Evolutionary conservation across 1,140 invertebrate genomes (phyloP).

Genomic region (Pomacea maculata): DNA sequence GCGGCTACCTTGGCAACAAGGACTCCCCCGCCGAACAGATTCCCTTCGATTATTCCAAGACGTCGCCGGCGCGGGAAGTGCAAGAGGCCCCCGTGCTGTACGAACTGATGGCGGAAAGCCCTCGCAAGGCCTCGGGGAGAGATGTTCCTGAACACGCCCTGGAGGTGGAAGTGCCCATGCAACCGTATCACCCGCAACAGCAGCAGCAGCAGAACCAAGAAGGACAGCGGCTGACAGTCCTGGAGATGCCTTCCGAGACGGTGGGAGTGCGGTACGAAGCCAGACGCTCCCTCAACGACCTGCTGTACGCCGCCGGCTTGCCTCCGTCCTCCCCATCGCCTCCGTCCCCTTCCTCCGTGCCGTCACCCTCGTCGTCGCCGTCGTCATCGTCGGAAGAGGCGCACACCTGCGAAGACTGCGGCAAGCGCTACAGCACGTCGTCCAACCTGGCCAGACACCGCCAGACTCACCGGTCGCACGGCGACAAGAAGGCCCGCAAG

Average conservation of each 20-base stretch:
- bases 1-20: not conserved
- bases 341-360: constrained; percentile 5
- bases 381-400: constrained; percentile 23
- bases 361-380: constrained; percentile 31
- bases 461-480: constrained; percentile 61
- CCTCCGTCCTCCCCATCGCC: constrained; percentile 1
- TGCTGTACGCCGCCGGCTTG: constrained; percentile 22
- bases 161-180: constrained; percentile 24
- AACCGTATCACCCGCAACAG: constrained; percentile 1
- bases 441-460: constrained; percentile 65
- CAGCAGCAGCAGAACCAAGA: constrained; percentile 4
- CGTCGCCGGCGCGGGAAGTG: constrained; percentile 1
- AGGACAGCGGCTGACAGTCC: constrained; percentile 8
- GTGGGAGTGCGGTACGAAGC: constrained; percentile 12
- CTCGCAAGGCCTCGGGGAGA: constrained; percentile 31
- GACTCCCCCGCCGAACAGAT: not conserved
- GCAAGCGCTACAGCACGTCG: constrained; percentile 64
- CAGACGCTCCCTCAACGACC: constrained; percentile 30
- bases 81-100: constrained; percentile 25
- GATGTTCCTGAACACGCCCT: constrained; percentile 34
- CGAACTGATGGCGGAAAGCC: constrained; percentile 30
- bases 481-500: constrained; percentile 67
- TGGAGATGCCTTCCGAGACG: constrained; percentile 5
- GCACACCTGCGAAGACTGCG: constrained; percentile 61
- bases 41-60: constrained; percentile 24